Evolutionary conservation across 2,113 vertebrate species (phyloP).

Genomic region (Cryptomyrus ogoouensis): DNA sequence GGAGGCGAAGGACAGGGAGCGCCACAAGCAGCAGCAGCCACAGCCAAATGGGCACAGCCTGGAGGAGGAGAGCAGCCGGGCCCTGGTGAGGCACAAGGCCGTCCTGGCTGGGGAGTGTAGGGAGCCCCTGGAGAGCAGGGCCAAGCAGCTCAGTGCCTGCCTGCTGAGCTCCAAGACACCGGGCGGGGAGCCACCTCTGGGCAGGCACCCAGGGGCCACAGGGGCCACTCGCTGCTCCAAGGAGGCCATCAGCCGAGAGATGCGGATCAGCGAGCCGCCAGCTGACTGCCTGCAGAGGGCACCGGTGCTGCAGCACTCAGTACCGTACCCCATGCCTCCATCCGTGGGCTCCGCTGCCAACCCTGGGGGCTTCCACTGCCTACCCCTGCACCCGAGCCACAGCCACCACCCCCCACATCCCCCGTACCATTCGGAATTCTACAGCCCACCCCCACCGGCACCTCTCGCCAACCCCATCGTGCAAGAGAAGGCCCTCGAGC

Average conservation of each 20-base stretch:
- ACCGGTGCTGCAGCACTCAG: conserved; percentile 79
- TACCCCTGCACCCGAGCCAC: conserved; percentile 75
- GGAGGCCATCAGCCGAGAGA: conserved; percentile 56
- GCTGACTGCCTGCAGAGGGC: conserved; percentile 81
- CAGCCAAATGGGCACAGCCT: conserved; percentile 54
- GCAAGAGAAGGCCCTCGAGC: conserved; percentile 77
- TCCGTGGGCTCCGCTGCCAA: conserved; percentile 65
- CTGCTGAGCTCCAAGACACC: conserved; percentile 82
- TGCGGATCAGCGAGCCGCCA: conserved; percentile 76
- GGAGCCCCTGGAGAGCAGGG: conserved; percentile 61
- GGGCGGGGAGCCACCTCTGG: conserved; percentile 58
- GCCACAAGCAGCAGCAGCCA: conserved; percentile 53
- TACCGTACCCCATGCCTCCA: conserved; percentile 76
- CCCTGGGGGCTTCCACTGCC: conserved; percentile 78
- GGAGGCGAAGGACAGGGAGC: conserved; percentile 69
- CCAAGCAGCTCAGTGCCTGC: conserved; percentile 79
- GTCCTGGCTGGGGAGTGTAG: conserved; percentile 73
- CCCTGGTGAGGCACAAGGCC: conserved; percentile 75
- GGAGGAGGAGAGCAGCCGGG: conserved; percentile 65
- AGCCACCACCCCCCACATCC: conserved; percentile 59
- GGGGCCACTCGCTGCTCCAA: conserved; percentile 69
- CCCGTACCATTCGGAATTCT: conserved; percentile 69
- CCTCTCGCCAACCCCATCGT: conserved; percentile 61
- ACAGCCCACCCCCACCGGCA: conserved; percentile 71
- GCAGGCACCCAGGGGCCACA: conserved; percentile 45